Conservation (phyloP, 2,797 vertebrate genomes). For the Podarcis siculus region DNA sequence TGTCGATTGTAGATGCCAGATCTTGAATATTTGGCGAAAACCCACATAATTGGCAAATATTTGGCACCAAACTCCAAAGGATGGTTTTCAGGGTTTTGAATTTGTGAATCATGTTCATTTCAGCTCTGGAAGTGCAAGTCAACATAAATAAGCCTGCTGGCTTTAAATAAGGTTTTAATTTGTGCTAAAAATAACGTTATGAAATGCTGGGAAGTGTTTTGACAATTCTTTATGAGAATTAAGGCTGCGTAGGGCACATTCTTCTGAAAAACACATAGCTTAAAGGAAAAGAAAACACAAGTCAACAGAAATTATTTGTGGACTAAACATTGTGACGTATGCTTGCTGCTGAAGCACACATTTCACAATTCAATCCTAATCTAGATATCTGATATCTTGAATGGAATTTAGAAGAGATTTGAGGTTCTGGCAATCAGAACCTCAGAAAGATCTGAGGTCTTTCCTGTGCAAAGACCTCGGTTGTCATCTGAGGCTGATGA, state of each 20-base stretch:
- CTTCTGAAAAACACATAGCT: neutral
- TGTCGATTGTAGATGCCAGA: neutral
- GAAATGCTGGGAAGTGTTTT: neutral
- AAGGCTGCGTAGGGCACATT: neutral
- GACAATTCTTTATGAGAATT: neutral
- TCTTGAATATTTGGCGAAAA: neutral
- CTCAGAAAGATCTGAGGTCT: neutral
- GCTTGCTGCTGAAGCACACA: neutral
- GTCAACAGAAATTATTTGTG: neutral
- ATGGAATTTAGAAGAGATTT: neutral
- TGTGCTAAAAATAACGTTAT: neutral
- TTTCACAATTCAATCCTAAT: neutral
- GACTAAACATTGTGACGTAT: neutral
- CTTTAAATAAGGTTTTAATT: neutral
- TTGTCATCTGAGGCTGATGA: neutral
- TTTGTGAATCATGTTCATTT: neutral
- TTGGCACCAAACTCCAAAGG: neutral
- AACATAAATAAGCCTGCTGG: neutral
- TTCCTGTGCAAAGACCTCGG: neutral
- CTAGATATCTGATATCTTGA: neutral
- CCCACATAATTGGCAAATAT: neutral
- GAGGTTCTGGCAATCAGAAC: neutral
- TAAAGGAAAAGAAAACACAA: neutral
- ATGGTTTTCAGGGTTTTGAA: neutral
- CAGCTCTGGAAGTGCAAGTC: neutral